Evolutionary conservation across 1,140 invertebrate genomes (phyloP), one percentile per base, ranked within the genome.

Genomic region (Dryas iulia): DNA sequence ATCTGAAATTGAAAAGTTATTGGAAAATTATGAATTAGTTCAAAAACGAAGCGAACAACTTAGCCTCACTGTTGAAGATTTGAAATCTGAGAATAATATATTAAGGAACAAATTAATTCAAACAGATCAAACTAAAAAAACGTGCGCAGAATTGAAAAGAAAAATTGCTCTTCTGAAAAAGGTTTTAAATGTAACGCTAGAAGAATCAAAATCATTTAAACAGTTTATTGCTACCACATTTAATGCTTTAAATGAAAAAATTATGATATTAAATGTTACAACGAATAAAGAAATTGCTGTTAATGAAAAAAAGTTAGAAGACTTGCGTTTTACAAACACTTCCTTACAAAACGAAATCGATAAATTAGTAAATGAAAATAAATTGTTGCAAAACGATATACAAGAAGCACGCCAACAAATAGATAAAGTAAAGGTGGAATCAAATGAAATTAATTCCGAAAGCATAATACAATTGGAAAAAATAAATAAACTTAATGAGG

Each of bases 1-100:
- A 73, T 76, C 84, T 23, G 84, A 92, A 83, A 91, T 92, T 67
- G 88, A 92, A 82, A 92, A 92, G 70, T 71, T 92, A 39, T 71
- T 92, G 14, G 59, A 73, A 64, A 87, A 87, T 72, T 78, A 92
- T 75, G 86, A 90, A 63, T 73, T 77, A 57, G 72, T 86, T 30
- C 86, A 90, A 78, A 78, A 59, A 14, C 77, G 82, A 74, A 91
- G 89, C 71, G 57, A 74, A 8, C 76, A 87, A 66, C 78, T 86
- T 60, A 77, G 76, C 59, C 53, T 52, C 21, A 69, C 65, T 12
- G 62, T 89, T 56, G 71, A 74, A n/a, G 68, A 82, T 59, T 71
- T 87, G 53, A 78, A 82, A 74, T 61, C 62, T 10, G 76, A 87
- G 72, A 87, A 79, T 62, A 14, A 12, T 21, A 21, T 69, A 25